phyloP scores from a whole-genome alignment of 2,888 invertebrate genomes.

The Proisotoma minuta region DNA sequence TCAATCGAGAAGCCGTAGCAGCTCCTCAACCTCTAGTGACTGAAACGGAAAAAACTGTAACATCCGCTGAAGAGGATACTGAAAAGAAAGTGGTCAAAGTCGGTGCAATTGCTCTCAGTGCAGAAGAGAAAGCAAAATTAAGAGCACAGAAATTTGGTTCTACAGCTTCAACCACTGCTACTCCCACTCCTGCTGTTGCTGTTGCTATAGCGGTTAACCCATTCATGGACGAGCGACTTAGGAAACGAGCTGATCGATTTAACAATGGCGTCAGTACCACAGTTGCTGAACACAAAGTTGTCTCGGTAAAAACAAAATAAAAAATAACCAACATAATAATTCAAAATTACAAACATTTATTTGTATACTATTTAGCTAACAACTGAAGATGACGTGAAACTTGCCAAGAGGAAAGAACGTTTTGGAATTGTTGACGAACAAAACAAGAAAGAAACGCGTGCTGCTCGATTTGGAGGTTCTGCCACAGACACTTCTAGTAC shows the following conservation, averaged over 20 bases:
- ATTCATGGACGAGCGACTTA: neutral
- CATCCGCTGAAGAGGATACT: neutral
- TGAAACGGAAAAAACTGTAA: neutral
- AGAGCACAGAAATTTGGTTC: slow-evolving; percentile 3
- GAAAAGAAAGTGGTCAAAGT: slow-evolving; percentile 7
- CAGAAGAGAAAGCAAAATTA: slow-evolving; percentile 8
- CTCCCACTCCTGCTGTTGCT: neutral
- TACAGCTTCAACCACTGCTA: neutral
- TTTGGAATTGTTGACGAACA: slow-evolving; percentile 2
- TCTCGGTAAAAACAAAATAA: neutral
- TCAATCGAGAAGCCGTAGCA: slow-evolving; percentile 1
- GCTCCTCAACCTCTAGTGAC: neutral
- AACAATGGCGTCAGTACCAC: neutral
- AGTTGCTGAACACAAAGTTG: neutral
- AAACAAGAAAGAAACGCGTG: neutral
- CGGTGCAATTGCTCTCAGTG: neutral
- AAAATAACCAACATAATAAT: neutral
- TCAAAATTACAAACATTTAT: neutral
- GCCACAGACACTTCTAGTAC: neutral
- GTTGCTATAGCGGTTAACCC: neutral
- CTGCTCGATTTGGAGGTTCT: neutral
- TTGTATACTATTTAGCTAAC: slow-evolving; percentile 2
- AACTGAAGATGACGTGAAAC: slow-evolving; percentile 10
- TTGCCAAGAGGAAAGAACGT: slow-evolving; percentile 10
- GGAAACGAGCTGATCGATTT: slow-evolving; percentile 7